Percentiles rank a stretch among this genome's conserved stretches.
These are phyloP conservation scores for Phrynocephalus versicolor DNA, from an alignment of 2,113 vertebrate genomes.

Conservation along the genomic window DNA sequence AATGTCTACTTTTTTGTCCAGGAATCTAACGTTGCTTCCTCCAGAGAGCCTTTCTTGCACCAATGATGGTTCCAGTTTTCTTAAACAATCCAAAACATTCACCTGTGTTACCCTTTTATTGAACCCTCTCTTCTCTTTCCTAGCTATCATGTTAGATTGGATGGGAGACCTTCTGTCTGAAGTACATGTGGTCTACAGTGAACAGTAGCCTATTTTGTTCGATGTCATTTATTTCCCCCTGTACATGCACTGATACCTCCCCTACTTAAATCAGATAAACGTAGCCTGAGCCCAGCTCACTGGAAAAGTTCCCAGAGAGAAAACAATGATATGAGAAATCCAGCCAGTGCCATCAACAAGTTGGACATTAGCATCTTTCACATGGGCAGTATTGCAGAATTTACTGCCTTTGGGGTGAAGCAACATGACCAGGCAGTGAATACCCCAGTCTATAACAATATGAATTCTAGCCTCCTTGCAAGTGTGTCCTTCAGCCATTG, in stretches of 20 bases:
- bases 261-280: background rate
- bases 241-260: background rate
- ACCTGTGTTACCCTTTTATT: background rate
- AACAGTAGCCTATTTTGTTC: no score
- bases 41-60: background rate
- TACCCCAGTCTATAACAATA: background rate
- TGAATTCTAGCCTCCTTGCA: background rate
- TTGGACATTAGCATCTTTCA: background rate
- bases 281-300: background rate
- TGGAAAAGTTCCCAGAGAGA: background rate
- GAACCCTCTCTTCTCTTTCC: background rate
- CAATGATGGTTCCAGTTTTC: background rate
- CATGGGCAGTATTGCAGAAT: background rate
- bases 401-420: background rate
- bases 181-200: no score
- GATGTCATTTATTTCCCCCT: background rate
- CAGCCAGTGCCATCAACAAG: background rate
- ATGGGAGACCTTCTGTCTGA: no score
- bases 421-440: background rate
- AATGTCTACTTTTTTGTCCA: background rate
- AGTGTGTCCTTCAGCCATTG: background rate
- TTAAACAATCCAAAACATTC: background rate
- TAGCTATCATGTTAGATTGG: background rate
- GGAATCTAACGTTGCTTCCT: no score
- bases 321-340: background rate